Percentiles rank a stretch among this genome's conserved stretches.
Conservation (phyloP, 1,140 invertebrate genomes). For the Camponotus vicinus region DNA sequence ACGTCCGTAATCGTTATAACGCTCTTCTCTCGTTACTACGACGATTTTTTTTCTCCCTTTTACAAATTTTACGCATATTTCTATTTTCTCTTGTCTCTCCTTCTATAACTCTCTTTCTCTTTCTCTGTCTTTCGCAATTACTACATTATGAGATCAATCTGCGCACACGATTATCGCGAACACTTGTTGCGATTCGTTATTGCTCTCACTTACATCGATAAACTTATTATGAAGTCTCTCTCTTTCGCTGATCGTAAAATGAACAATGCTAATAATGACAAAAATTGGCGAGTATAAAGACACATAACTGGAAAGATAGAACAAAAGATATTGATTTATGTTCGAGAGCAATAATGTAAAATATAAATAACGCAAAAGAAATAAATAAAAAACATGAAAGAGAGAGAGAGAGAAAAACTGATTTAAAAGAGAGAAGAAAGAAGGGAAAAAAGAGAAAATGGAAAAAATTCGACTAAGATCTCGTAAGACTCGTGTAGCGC, state of each 20-base stretch:
- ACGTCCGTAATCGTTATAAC: background rate
- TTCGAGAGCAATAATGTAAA: background rate
- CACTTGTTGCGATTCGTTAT: constrained; percentile 33
- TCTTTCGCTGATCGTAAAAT: constrained; percentile 16
- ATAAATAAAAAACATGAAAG: background rate
- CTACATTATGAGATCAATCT: constrained; percentile 70
- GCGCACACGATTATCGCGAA: constrained; percentile 41
- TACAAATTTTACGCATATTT: constrained; percentile 21
- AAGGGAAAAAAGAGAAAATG: background rate
- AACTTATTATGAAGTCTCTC: background rate
- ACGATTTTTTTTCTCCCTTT: constrained; percentile 33
- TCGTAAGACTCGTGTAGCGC: background rate
- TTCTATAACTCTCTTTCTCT: constrained; percentile 14
- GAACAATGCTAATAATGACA: background rate
- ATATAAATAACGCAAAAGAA: constrained; percentile 32
- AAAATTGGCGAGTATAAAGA: background rate
- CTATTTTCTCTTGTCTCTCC: background rate
- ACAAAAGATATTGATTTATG: background rate
- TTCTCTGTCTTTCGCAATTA: constrained; percentile 30
- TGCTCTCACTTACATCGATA: constrained; percentile 22
- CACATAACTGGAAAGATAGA: background rate
- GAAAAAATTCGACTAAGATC: background rate
- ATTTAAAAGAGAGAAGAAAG: background rate
- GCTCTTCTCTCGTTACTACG: constrained; percentile 6
- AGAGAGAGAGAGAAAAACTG: constrained; percentile 7